Conservation (phyloP, 2,797 vertebrate genomes). For the Pseudochirops cupreus region DNA sequence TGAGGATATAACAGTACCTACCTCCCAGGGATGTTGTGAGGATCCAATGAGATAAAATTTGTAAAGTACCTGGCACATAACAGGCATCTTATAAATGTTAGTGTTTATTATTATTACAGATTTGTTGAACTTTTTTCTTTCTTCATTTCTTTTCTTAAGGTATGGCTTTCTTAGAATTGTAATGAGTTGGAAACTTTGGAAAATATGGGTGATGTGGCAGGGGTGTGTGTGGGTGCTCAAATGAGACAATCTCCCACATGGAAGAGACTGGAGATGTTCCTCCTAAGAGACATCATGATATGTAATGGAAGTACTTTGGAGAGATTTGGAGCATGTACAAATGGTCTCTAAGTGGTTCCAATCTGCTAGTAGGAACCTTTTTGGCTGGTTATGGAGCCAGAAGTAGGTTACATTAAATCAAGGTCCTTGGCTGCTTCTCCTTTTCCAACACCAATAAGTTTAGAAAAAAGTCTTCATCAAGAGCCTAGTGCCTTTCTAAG, state of each 20-base stretch:
- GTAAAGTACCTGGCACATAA: neutral
- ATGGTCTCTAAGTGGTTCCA: neutral
- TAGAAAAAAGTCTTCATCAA: neutral
- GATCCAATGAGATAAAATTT: neutral
- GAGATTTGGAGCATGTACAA: neutral
- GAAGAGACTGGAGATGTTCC: neutral
- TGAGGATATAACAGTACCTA: neutral
- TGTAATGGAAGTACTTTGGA: neutral
- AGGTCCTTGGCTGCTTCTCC: neutral
- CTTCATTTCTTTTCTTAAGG: neutral
- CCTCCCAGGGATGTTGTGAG: neutral
- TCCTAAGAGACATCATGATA: neutral
- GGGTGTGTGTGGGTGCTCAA: neutral
- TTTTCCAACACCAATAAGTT: neutral
- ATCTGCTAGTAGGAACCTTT: neutral
- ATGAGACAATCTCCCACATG: neutral
- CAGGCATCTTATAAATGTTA: neutral
- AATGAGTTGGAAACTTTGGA: neutral
- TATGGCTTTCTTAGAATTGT: neutral
- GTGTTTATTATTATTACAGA: neutral
- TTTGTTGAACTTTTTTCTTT: neutral
- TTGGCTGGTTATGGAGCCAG: neutral
- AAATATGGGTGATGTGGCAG: neutral
- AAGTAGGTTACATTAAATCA: neutral
- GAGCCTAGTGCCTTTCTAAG: neutral